Conservation (phyloP, 2,888 invertebrate species). For the Eumerus sabulonum region DNA sequence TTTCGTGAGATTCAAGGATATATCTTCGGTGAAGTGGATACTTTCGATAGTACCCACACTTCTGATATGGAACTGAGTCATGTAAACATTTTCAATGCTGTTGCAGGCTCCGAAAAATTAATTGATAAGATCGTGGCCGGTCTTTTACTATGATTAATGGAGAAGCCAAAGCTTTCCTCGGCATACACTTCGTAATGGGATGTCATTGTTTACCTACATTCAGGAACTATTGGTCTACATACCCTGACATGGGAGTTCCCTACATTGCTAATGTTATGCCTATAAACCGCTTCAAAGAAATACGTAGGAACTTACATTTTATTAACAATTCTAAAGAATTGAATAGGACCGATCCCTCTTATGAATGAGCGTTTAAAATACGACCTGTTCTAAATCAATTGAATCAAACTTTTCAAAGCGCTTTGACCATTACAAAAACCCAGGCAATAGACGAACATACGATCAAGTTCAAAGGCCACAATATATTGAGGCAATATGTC, state of each 20-base stretch:
- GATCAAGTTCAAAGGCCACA: conserved; percentile 67
- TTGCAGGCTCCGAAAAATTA: not conserved
- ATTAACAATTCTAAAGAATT: not conserved
- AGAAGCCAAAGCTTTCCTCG: not conserved
- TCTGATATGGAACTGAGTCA: too few relatives aligned
- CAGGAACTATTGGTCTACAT: not conserved
- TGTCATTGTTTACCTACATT: not conserved
- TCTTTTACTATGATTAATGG: not conserved
- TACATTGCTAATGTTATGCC: not conserved
- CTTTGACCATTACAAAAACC: not conserved
- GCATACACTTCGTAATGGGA: not conserved
- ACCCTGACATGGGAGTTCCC: conserved; percentile 3
- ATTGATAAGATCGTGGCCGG: not conserved
- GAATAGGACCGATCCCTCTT: not conserved
- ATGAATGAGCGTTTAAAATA: not conserved
- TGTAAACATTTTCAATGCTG: not conserved
- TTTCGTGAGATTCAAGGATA: too few relatives aligned
- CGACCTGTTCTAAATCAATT: not conserved
- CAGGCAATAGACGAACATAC: conserved; percentile 60
- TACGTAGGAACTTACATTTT: not conserved
- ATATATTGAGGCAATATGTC: conserved; percentile 68
- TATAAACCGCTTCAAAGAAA: conserved; percentile 3
- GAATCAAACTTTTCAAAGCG: conserved; percentile 1
- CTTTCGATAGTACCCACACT: too few relatives aligned
- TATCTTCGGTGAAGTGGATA: too few relatives aligned